phyloP scores from a whole-genome alignment of 2,113 vertebrate species.

The Heterotis niloticus region DNA sequence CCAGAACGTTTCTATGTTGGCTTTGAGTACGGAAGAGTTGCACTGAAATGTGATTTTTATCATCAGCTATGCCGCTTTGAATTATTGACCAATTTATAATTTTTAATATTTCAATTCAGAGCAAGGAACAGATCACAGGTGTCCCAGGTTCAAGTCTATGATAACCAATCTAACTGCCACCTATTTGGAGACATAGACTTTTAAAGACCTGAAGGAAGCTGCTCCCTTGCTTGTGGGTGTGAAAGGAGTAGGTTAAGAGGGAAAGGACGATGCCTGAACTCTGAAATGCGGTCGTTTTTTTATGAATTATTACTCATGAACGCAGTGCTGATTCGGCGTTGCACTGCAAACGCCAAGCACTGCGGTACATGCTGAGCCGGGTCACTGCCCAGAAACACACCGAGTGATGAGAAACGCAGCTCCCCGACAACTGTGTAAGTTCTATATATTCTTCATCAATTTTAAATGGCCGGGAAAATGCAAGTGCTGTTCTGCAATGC shows the following conservation, averaged over 20 bases:
- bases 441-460: not conserved
- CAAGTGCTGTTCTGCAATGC: too few species aligned
- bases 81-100: too few species aligned
- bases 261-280: not conserved
- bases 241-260: not conserved
- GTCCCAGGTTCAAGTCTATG: too few species aligned
- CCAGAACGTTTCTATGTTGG: not conserved
- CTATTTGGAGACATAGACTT: too few species aligned
- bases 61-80: too few species aligned
- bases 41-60: too few species aligned
- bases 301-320: conserved; percentile 39
- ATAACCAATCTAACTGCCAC: not conserved
- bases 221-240: not conserved
- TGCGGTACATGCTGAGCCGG: conserved; percentile 19
- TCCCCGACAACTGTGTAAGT: not conserved
- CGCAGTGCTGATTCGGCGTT: conserved; percentile 2
- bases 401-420: not conserved
- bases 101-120: too few species aligned
- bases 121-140: too few species aligned
- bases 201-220: not conserved
- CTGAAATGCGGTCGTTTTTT: not conserved
- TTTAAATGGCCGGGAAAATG: not conserved
- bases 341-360: conserved; percentile 24
- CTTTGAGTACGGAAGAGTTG: too few species aligned
- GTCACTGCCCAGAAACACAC: conserved; percentile 10